phyloP scores from a whole-genome alignment of 2,797 vertebrate genomes.

The Lophura swinhoii region DNA sequence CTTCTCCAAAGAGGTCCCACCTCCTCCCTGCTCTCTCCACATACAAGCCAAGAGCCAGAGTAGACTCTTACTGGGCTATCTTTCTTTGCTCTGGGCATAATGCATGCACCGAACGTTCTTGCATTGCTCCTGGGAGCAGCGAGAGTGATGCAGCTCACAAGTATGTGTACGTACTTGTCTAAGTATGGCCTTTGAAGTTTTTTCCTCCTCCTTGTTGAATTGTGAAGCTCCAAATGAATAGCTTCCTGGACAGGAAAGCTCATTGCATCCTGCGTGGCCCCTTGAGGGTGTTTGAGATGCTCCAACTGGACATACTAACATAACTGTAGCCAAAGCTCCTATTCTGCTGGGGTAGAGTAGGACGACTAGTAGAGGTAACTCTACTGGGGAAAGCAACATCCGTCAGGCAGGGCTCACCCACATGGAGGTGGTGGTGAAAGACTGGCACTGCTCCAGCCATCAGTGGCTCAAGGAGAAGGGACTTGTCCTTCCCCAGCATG shows the following conservation, averaged over 20 bases:
- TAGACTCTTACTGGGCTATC: background rate
- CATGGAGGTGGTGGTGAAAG: rapidly evolving
- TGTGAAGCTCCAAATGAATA: background rate
- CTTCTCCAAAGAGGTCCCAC: background rate
- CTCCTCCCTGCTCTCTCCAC: background rate
- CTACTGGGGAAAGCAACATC: background rate
- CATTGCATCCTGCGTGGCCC: background rate
- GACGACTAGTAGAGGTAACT: background rate
- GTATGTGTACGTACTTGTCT: background rate
- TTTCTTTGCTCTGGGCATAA: background rate
- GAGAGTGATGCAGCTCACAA: background rate
- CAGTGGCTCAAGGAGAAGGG: background rate
- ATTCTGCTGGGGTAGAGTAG: too few relatives aligned
- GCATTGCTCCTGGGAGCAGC: background rate
- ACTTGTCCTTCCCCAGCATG: background rate
- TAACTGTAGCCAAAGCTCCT: background rate
- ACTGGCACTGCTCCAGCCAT: background rate
- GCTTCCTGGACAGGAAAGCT: background rate
- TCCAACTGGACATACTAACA: too few relatives aligned
- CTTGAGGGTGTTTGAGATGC: background rate
- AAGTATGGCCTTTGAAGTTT: background rate
- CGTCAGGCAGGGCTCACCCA: background rate
- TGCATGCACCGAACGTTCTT: background rate
- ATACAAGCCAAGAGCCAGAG: background rate
- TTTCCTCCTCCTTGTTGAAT: background rate